Evolutionary conservation across 2,797 vertebrate species (phyloP), one percentile per base, ranked within the genome.

Genomic region (Champsocephalus gunnari): DNA sequence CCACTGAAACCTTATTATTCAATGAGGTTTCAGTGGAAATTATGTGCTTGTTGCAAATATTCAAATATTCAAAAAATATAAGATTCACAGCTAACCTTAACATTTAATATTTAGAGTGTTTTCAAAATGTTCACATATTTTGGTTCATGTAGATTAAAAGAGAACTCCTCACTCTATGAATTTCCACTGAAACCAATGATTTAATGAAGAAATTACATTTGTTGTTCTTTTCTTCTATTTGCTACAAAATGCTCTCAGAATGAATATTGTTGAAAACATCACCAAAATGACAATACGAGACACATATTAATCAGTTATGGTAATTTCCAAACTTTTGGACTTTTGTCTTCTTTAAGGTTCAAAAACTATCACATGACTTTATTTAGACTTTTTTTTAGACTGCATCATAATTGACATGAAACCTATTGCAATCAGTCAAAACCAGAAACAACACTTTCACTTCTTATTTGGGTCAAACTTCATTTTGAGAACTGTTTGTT

Each of bases 371-470:
- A 71, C 19, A 55, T 38, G 43, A 67, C 8, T 16, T 28, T 59
- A 28, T 51, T 56, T 5, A 53, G 8, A 57, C n/a, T 41, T 16
- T 28, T 16, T 28, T 51, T 56, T 7, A 53, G 8, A 57, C n/a
- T 41, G 9, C 64, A 59, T 66, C 28, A 54, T 55, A 2, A n/a
- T 44, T 17, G 67, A 65, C 67, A n/a, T 50, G 21, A 73, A 51
- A 75, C 65, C 63, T 21, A 34, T 17, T 17, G 59, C 19, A 45
- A 14, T 69, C 21, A 58, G 32, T 75, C 49, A 71, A 74, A 71
- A 72, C 47, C 66, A 71, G 75, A 74, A 83, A 62, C 66, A 72
- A 63, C 17, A 45, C 32, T 79, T 81, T 83, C 78, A 77, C 69
- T 78, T 73, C 32, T 80, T 54, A 73, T 60, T 70, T 45, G 34